A percentile compares a stretch with the other conserved stretches of the same genome.
phyloP scores from a whole-genome alignment of 2,888 invertebrate genomes.

The Azorinus chamasolen region DNA sequence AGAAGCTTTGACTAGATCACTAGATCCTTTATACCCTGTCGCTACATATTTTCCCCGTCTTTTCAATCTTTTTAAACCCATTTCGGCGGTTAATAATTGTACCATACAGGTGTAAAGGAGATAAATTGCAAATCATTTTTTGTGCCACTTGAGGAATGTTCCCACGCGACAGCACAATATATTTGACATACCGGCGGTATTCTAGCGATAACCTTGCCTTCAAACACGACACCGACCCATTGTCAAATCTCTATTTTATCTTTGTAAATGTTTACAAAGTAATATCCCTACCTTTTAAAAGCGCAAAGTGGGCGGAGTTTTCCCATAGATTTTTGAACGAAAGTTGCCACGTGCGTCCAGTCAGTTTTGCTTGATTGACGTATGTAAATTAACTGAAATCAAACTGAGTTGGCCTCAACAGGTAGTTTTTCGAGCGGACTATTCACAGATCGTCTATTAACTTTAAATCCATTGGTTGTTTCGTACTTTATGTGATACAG shows the following conservation, averaged over 20 bases:
- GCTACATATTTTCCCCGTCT: not conserved
- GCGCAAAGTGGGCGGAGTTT: constrained; percentile 63
- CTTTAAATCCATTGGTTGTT: constrained; percentile 36
- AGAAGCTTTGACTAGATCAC: too few relatives aligned
- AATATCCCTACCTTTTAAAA: constrained; percentile 60
- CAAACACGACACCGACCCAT: constrained; percentile 49
- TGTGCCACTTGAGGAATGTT: constrained; percentile 71
- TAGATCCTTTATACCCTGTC: not conserved
- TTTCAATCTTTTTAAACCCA: constrained; percentile 8
- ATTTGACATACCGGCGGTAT: constrained; percentile 50
- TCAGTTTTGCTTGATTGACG: constrained; percentile 52
- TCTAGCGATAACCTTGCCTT: constrained; percentile 51
- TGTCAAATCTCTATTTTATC: constrained; percentile 63
- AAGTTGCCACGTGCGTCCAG: constrained; percentile 55
- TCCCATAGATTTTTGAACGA: constrained; percentile 57
- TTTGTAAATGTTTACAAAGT: constrained; percentile 64
- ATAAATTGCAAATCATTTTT: constrained; percentile 59
- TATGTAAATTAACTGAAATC: too few relatives aligned
- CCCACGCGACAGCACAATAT: constrained; percentile 69
- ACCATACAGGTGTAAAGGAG: constrained; percentile 42
- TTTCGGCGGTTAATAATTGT: constrained; percentile 45
- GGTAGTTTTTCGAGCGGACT: not conserved
- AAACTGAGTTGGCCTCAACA: constrained; percentile 18
- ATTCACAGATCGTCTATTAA: not conserved
- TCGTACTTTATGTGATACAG: too few relatives aligned